Evolutionary conservation across 1,140 invertebrate genomes (phyloP).

Genomic region (Zaprionus gabonicus): DNA sequence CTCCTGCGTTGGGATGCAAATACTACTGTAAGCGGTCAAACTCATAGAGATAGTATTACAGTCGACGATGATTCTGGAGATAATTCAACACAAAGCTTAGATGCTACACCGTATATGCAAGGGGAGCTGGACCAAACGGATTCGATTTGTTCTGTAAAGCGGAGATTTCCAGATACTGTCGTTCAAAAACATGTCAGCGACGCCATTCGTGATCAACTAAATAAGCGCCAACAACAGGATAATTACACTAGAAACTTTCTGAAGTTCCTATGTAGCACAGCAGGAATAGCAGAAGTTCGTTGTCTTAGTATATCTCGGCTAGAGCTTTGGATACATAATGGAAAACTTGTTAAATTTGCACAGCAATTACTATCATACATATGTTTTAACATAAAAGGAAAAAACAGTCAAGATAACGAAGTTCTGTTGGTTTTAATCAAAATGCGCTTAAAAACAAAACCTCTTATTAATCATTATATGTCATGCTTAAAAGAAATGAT

Average conservation of each 20-base stretch:
- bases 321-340: slow-evolving; percentile 98
- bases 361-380: slow-evolving; percentile 97
- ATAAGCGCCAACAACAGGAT: slow-evolving; percentile 92
- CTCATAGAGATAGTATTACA: slow-evolving; percentile 82
- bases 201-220: slow-evolving; percentile 94
- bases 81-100: slow-evolving; percentile 79
- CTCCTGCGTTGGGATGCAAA: slow-evolving; percentile 87
- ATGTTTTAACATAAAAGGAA: slow-evolving; percentile 91
- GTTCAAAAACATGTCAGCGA: slow-evolving; percentile 94
- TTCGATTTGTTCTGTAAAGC: slow-evolving; percentile 72
- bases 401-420: slow-evolving; percentile 93
- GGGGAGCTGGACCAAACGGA: slow-evolving; percentile 60
- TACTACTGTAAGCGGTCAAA: slow-evolving; percentile 67
- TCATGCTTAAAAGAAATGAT: slow-evolving; percentile 91
- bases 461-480: slow-evolving; percentile 94
- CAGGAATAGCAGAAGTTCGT: slow-evolving; percentile 93
- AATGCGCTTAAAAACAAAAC: slow-evolving; percentile 96
- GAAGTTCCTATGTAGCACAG: slow-evolving; percentile 92
- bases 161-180: slow-evolving; percentile 88
- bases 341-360: slow-evolving; percentile 94
- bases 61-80: slow-evolving; percentile 87
- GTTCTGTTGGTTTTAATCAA: slow-evolving; percentile 95
- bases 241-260: slow-evolving; percentile 95
- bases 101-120: slow-evolving; percentile 64
- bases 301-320: slow-evolving; percentile 92